A percentile compares a stretch with the other conserved stretches of the same genome.
Conservation (phyloP, 2,113 vertebrate species). For the Semicossyphus pulcher region DNA sequence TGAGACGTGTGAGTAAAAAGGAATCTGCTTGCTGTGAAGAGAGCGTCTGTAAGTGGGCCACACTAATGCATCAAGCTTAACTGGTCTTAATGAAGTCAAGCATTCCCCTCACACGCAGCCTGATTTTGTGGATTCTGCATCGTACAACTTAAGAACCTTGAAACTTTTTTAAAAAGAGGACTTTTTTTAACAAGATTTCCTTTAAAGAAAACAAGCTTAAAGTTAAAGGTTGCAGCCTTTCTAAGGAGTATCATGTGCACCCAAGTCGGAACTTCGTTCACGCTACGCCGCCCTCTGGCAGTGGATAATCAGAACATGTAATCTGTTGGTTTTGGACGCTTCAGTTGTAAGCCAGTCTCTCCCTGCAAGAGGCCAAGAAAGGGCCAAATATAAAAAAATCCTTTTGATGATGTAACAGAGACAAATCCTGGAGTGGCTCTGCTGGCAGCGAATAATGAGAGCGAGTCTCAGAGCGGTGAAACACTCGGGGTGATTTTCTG, state of each 20-base stretch:
- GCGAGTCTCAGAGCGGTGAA: not conserved
- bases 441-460: conserved; percentile 33
- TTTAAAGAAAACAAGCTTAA: not conserved
- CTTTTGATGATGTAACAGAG: conserved; percentile 57
- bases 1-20: too few relatives aligned
- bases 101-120: too few relatives aligned
- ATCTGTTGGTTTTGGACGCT: conserved; percentile 62
- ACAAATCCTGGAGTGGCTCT: conserved; percentile 49
- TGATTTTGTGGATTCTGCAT: too few relatives aligned
- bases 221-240: not conserved
- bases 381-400: not conserved
- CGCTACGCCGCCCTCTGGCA: conserved; percentile 37
- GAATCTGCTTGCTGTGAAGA: too few relatives aligned
- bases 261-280: conserved; percentile 6
- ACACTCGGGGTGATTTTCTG: conserved; percentile 44
- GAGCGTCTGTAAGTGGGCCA: too few relatives aligned
- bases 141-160: too few relatives aligned
- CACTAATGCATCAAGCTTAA: too few relatives aligned
- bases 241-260: not conserved
- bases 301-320: conserved; percentile 58
- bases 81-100: too few relatives aligned
- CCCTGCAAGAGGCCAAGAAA: conserved; percentile 2
- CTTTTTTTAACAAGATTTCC: not conserved
- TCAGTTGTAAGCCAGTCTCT: conserved; percentile 43
- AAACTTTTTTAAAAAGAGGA: too few relatives aligned